Percentiles rank a stretch among this genome's conserved stretches.
Conservation (phyloP, 2,113 vertebrate genomes). For the Scartelaos histophorus region DNA sequence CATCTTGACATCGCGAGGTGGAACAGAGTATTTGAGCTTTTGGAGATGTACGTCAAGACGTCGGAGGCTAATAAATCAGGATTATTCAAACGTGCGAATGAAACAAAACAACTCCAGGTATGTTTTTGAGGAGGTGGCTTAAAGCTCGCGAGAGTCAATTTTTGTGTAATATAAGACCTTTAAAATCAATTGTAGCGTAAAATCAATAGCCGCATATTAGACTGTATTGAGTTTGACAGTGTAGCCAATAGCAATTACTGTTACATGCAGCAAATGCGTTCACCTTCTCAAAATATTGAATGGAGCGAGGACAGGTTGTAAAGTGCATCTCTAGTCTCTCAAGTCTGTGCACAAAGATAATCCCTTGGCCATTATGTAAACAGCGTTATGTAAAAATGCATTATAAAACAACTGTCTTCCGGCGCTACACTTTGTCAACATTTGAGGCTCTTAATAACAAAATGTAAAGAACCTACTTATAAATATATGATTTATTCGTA, state of each 20-base stretch:
- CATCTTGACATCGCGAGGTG: no score
- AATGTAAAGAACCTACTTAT: background rate
- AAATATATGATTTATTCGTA: background rate
- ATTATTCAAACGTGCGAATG: no score
- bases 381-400: conserved; percentile 1
- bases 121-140: no score
- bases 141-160: no score
- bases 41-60: no score
- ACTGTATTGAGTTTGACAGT: background rate
- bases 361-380: conserved; percentile 2
- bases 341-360: conserved; percentile 9
- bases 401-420: background rate
- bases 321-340: background rate
- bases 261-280: background rate
- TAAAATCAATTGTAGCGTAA: background rate
- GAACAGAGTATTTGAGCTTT: no score
- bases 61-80: no score
- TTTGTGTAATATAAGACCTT: no score
- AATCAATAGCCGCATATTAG: background rate
- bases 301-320: background rate
- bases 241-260: background rate
- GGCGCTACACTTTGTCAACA: background rate
- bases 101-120: no score
- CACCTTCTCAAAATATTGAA: background rate
- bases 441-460: no score